Base-by-base conservation (phyloP, 2,113 vertebrate species). In the Campylorhamphus procurvoides region DNA sequence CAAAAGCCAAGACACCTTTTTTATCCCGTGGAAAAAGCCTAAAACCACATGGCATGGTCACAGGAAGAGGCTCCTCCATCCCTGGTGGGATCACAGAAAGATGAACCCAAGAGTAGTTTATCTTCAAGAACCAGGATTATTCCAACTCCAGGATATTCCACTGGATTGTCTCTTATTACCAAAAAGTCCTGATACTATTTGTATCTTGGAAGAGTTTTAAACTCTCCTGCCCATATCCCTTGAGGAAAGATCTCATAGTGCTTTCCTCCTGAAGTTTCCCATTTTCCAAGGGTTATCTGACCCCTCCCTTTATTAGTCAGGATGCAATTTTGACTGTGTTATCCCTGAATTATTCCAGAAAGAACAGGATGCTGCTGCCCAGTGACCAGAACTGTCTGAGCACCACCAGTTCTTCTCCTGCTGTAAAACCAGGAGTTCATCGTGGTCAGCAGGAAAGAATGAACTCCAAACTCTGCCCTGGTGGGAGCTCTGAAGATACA, bases 181-280 rank as follows among this genome's bases (percentile, higher is more conserved):
- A 7, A 58, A 58, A 49, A 72, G 14, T 9, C 40, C 84, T 58
- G 53, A 66, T 46, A 22, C 78, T 67, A 1, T 79, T 77, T 90
- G 62, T 27, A 55, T 39, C 74, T 55, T 93, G 89, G 85, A 87
- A 76, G 53, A 66, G 69, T 77, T 87, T 80, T 1, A 17, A 44
- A 23, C 71, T 59, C 3, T 39, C 69, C 91, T 91, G 46, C 55
- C 78, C 74, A 78, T 42, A 55, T 76, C 91, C 82, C 92, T 55
- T 31, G 87, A 89, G 90, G 81, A 59, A 93, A 94, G 87, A 87
- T 33, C 93, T 93, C 84, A 74, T 62, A 77, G 73, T 66, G 28
- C 56, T 24, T 90, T 87, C 91, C 83, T 94, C 79, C 80, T 24
- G 56, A 52, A 91, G 83, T 15, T 33, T 46, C 6, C 4, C 23